Evolutionary conservation across 2,113 vertebrate species (phyloP), one percentile per base, ranked within the genome.

Genomic region (Cettia cetti): DNA sequence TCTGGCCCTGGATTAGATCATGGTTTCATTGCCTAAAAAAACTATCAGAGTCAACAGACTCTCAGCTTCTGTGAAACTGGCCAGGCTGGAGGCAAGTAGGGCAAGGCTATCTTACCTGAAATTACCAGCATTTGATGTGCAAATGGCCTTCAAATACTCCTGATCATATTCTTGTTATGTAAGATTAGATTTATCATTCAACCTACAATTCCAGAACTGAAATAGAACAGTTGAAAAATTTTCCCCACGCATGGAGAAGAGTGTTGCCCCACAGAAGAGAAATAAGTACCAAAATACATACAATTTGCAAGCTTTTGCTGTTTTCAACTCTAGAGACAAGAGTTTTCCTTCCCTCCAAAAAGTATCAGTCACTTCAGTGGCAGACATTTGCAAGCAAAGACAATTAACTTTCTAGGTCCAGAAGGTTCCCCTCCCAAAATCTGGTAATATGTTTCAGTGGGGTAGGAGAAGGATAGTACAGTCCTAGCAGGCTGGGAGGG

Each of bases 341-440:
- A 77, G 16, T 81, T 86, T 64, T 90, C 40, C 44, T 84, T 75
- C 60, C 16, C 44, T 92, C 60, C 54, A 89, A 66, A 78, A 80
- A 71, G 42, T 22, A 85, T 81, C 64, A 78, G 74, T 78, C 57
- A 81, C 64, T 94, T 92, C 42, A 81, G 65, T 45, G 40, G 40
- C 60, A 94, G 68, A 35, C 57, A 78, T 71, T 82, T 3, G 2
- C 65, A 84, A 59, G 61, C 64, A 94, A 50, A 95, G 44, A 44
- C 92, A 92, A 96, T 92, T 92, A 90, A 93, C 63, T 86, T 92
- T 77, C 80, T 81, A 86, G 52, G 74, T 95, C 63, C 84, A 94
- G 74, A 84, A 94, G 61, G 63, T 94, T 64, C 27, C 53, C 24
- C 39, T 81, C 87, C 87, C 79, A 60, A 77, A 92, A 94, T 71